Percentiles rank a stretch among this genome's conserved stretches.
Conservation (phyloP, 2,113 vertebrate species). For the Taxidea taxus region DNA sequence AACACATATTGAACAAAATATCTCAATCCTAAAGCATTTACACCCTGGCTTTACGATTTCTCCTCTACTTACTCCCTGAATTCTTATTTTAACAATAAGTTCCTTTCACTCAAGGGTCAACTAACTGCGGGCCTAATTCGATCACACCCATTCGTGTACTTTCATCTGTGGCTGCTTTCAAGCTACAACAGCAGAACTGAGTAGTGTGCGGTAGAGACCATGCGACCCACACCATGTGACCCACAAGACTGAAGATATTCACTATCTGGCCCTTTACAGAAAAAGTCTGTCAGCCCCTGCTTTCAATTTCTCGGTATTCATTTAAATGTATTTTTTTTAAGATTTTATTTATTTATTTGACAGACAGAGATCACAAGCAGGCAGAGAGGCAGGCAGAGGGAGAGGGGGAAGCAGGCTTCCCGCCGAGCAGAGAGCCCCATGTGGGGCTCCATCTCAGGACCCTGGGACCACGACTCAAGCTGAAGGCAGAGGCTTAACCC, state of each 20-base stretch:
- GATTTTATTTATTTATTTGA: not conserved
- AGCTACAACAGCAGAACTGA: not conserved
- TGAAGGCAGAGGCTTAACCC: too few species aligned
- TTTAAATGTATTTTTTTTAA: not conserved
- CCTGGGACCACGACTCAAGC: too few species aligned
- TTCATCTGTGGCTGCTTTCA: not conserved
- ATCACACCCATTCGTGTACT: fast-evolving
- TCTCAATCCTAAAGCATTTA: not conserved
- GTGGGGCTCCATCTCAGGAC: too few species aligned
- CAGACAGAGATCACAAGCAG: too few species aligned
- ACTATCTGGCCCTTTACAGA: not conserved
- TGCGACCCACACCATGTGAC: not conserved
- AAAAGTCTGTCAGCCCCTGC: not conserved
- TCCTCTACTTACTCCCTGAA: not conserved
- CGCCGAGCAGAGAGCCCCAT: too few species aligned
- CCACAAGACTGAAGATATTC: not conserved
- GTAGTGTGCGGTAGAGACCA: fast-evolving
- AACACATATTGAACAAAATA: not conserved
- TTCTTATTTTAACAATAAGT: not conserved
- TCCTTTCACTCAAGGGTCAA: not conserved
- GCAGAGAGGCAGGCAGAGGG: too few species aligned
- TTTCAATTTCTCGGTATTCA: slow-evolving; percentile 4
- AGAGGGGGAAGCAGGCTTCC: too few species aligned
- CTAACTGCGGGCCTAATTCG: not conserved
- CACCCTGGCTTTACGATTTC: not conserved